These are phyloP conservation scores for Ariopsis seemanni DNA, from an alignment of 2,113 vertebrate genomes.

Conservation along the genomic window DNA sequence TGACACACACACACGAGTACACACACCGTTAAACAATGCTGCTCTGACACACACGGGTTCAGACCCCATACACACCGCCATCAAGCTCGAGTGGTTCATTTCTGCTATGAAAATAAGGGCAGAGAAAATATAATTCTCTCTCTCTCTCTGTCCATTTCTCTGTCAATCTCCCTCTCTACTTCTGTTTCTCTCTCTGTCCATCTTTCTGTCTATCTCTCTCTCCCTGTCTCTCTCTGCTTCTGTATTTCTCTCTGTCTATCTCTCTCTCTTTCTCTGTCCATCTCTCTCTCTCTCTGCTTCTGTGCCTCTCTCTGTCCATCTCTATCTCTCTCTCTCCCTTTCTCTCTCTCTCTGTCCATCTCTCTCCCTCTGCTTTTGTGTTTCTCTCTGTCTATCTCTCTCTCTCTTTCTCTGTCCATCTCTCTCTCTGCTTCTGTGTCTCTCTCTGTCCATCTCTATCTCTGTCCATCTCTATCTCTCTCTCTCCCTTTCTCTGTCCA, in stretches of 20 bases:
- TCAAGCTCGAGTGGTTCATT: constrained; percentile 11
- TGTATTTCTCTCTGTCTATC: background rate
- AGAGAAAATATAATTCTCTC: constrained; percentile 21
- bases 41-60: constrained; percentile 39
- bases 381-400: no score
- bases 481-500: no score
- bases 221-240: no score
- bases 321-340: background rate
- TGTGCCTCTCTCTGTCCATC: background rate
- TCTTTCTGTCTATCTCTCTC: background rate
- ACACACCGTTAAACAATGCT: constrained; percentile 44
- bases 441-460: background rate
- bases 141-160: background rate
- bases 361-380: background rate
- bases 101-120: constrained; percentile 16
- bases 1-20: constrained; percentile 40
- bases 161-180: background rate
- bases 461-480: background rate
- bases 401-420: background rate
- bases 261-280: background rate
- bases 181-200: background rate
- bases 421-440: background rate
- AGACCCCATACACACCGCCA: constrained; percentile 34
- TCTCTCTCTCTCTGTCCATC: background rate
- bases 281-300: background rate